A percentile compares a stretch with the other conserved stretches of the same genome.
These are phyloP conservation scores for Mesorhabditis sp. DNA, from an alignment of 2,888 invertebrate species.

Conservation along the genomic window DNA sequence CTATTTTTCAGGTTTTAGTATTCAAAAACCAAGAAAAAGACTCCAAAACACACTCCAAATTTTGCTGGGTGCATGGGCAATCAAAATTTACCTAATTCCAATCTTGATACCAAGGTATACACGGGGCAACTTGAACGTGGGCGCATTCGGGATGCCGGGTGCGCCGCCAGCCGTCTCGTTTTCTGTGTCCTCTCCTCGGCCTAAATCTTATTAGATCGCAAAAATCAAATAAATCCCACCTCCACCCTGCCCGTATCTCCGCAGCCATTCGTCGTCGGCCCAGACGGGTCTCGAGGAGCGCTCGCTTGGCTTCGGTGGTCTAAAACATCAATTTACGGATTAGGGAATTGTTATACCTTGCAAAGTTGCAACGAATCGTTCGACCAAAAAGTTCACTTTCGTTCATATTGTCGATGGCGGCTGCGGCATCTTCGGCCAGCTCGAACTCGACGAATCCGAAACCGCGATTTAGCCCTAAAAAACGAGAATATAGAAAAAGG, in stretches of 20 bases:
- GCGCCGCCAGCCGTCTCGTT: constrained; percentile 23
- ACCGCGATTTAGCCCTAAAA: constrained; percentile 7
- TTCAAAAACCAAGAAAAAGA: background rate
- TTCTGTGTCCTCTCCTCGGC: constrained; percentile 16
- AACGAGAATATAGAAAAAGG: constrained; percentile 7
- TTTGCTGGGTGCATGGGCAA: no score
- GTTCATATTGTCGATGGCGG: constrained; percentile 99
- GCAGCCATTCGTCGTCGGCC: constrained; percentile 97
- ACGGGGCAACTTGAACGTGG: constrained; percentile 60
- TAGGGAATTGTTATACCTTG: background rate
- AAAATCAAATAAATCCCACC: background rate
- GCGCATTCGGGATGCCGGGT: constrained; percentile 15
- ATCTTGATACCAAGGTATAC: constrained; percentile 93
- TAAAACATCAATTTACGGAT: background rate
- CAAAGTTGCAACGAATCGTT: constrained; percentile 37
- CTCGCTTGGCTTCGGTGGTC: constrained; percentile 92
- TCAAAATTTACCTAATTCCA: constrained; percentile 65
- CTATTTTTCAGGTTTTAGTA: background rate
- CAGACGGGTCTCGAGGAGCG: constrained; percentile 73
- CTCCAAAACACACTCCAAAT: constrained; percentile 14
- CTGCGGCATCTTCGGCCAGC: constrained; percentile 91
- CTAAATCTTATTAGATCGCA: background rate
- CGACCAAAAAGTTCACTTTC: constrained; percentile 90
- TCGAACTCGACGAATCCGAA: constrained; percentile 99
- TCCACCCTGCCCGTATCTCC: constrained; percentile 72